Percentiles rank a stretch among this genome's conserved stretches.
Evolutionary conservation across 2,888 invertebrate species (phyloP).

Genomic region (Amphipoea lucens): DNA sequence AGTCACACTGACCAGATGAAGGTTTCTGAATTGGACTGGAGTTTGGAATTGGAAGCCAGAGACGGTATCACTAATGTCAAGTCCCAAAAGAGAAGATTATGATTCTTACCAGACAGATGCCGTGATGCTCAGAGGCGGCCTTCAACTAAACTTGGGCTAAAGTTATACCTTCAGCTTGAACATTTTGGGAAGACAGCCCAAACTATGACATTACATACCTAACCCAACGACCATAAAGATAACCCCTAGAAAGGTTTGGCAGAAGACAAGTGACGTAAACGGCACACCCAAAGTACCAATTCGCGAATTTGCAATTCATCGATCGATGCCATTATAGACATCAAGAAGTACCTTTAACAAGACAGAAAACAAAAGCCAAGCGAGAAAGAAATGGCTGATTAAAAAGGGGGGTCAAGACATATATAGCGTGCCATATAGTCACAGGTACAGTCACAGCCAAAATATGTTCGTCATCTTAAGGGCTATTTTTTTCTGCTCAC

Average conservation of each 20-base stretch:
- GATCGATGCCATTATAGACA: slow-evolving; percentile 16
- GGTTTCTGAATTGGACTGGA: not conserved
- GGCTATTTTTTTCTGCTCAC: not conserved
- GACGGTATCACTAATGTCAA: not conserved
- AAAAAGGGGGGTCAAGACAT: slow-evolving; percentile 11
- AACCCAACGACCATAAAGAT: not conserved
- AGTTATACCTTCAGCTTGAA: not conserved
- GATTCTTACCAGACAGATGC: no score
- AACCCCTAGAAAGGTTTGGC: not conserved
- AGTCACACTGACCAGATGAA: not conserved
- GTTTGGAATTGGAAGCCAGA: not conserved
- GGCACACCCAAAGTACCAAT: slow-evolving; percentile 21
- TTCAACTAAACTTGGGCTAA: not conserved
- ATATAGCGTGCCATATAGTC: not conserved
- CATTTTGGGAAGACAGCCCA: not conserved
- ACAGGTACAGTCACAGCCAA: not conserved
- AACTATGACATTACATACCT: slow-evolving; percentile 5
- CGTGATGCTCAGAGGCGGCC: not conserved
- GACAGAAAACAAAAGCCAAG: slow-evolving; percentile 6
- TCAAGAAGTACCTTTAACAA: slow-evolving; percentile 2
- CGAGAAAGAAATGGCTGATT: slow-evolving; percentile 12
- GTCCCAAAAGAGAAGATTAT: not conserved
- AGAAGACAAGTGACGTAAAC: slow-evolving; percentile 13
- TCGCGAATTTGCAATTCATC: slow-evolving; percentile 36
- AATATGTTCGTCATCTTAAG: not conserved